Conservation (phyloP, 2,797 vertebrate genomes). For the Nyctalus aviator region DNA sequence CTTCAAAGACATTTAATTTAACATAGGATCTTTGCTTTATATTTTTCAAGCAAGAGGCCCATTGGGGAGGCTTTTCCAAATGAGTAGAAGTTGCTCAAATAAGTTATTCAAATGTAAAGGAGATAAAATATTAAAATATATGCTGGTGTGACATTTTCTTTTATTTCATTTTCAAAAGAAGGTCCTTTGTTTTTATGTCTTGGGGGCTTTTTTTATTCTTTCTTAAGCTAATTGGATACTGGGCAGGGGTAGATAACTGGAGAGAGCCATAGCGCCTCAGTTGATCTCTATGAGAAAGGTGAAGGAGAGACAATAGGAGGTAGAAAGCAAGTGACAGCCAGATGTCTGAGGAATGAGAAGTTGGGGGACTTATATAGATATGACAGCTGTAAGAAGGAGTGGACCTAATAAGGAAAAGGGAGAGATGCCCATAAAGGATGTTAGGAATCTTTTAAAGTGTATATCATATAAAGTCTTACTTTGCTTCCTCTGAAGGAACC, state of each 20-base stretch:
- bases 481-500: not conserved
- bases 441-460: not conserved
- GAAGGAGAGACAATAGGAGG: not conserved
- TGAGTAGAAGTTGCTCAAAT: not conserved
- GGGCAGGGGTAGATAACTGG: not conserved
- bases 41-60: not conserved
- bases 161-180: not conserved
- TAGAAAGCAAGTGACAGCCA: not conserved
- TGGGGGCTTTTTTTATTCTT: not conserved
- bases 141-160: not conserved
- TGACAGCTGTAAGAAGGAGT: not conserved
- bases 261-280: not conserved
- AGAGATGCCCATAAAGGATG: not conserved
- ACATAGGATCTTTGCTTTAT: not conserved
- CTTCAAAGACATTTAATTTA: not conserved
- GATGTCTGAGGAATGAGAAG: not conserved
- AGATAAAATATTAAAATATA: constrained; percentile 18
- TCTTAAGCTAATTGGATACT: not conserved
- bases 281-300: not conserved
- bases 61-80: not conserved
- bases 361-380: not conserved
- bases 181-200: not conserved
- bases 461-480: not conserved
- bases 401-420: not conserved
- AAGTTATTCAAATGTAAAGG: not conserved